Evolutionary conservation across 2,888 invertebrate species (phyloP).

Genomic region (Epinotia nisella): DNA sequence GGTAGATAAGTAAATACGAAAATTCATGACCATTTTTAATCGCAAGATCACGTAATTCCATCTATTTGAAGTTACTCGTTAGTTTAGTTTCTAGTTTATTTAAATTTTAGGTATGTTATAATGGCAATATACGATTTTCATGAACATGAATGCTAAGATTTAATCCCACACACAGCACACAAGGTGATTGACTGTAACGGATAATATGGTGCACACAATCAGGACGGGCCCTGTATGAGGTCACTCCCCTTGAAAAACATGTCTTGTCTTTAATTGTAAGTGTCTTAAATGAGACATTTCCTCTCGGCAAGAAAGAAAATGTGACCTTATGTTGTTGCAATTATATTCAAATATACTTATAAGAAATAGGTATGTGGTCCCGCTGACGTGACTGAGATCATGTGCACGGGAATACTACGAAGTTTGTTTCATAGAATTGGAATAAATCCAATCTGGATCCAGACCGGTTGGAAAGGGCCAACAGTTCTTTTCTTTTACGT

Average conservation of each 20-base stretch:
- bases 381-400: slow-evolving; percentile 1
- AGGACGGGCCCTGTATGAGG: background rate
- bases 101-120: too few species aligned
- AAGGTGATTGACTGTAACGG: too few species aligned
- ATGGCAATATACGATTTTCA: too few species aligned
- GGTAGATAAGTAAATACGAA: background rate
- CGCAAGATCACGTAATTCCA: background rate
- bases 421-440: slow-evolving; percentile 1
- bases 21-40: background rate
- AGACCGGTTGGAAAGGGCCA: slow-evolving; percentile 1
- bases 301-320: too few species aligned
- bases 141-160: too few species aligned
- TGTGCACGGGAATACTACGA: background rate
- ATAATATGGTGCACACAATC: background rate
- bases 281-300: too few species aligned
- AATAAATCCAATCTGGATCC: slow-evolving; percentile 17
- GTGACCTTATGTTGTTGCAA: background rate
- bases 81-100: too few species aligned
- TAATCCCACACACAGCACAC: too few species aligned
- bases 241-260: too few species aligned
- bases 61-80: background rate
- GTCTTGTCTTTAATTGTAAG: too few species aligned
- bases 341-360: background rate
- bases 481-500: background rate
- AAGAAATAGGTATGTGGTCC: background rate